These are phyloP conservation scores for Mimachlamys varia DNA, from an alignment of 2,888 invertebrate genomes.

Conservation along the genomic window DNA sequence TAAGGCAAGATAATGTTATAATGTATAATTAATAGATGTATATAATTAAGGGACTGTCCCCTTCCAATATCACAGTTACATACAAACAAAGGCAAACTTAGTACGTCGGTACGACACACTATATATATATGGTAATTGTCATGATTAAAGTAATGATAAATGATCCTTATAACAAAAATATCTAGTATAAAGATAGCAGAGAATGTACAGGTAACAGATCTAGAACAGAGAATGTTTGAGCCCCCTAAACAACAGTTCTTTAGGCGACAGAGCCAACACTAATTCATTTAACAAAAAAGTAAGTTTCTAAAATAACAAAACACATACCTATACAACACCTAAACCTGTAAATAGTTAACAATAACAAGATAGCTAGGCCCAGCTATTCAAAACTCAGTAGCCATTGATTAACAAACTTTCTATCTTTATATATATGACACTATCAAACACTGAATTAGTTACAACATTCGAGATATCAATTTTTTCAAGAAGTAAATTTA, in stretches of 20 bases:
- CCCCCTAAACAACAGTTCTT: not conserved
- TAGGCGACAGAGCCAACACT: not conserved
- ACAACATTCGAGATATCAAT: no score
- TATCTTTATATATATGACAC: no score
- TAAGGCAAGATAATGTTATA: slow-evolving; percentile 36
- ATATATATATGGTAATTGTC: not conserved
- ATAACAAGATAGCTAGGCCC: no score
- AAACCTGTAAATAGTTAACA: not conserved
- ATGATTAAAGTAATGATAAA: not conserved
- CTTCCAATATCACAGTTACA: slow-evolving; percentile 9
- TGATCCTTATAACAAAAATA: not conserved
- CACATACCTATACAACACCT: not conserved
- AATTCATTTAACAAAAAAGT: not conserved
- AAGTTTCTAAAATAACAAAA: not conserved
- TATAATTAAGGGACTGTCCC: not conserved
- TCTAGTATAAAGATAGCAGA: slow-evolving; percentile 13
- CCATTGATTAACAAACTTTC: no score
- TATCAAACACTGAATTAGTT: no score
- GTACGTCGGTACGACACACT: not conserved
- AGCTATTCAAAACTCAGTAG: no score
- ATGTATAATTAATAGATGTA: slow-evolving; percentile 24
- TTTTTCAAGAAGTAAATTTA: no score
- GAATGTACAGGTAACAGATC: not conserved
- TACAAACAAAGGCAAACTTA: slow-evolving; percentile 17
- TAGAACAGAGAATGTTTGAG: not conserved